Base-by-base conservation (phyloP, 2,797 vertebrate species). In the Coracias cyanogaster region DNA sequence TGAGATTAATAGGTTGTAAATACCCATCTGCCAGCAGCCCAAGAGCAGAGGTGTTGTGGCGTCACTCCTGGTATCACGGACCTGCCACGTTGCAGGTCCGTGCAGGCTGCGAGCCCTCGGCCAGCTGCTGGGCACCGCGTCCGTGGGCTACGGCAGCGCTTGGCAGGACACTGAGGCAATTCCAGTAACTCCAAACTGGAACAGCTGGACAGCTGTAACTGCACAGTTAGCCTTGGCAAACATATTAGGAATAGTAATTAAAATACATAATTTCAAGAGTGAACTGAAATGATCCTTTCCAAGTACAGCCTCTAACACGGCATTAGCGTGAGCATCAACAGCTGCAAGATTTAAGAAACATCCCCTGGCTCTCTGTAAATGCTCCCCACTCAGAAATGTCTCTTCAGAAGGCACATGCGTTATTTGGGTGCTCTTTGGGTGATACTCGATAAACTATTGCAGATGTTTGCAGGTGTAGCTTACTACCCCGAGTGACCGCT, bases 391-490 rank as follows among this genome's bases (percentile, higher is more conserved):
- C 41, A 5, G 17, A 64, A 54, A 9, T 8, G 28, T 71, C 74
- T 33, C 57, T 62, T 78, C 43, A 16, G 77, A 37, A 91, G 77
- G 58, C 86, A 37, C 12, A 3, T 6, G 72, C 2, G 0, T 55
- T 62, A 48, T 31, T 43, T 13, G 64, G 81, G 10, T 64, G 86
- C 70, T 76, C 46, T 86, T 4, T 35, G 58, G 39, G 45, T 48
- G 95, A 82, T 72, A 77, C 73, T 31, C n/a, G 88, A 89, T 86
- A 49, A 86, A 74, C 81, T 66, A 39, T 96, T 97, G 65, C 96
- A 97, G 94, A 90, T 98, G 95, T 93, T 94, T 89, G 83, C 95
- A 98, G 96, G 95, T 97, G 70, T 97, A 95, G 84, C 74, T 97
- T 97, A 91, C 94, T 83, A 33, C 84, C 93, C 69, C 21, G 5